Conservation (phyloP, 2,888 invertebrate genomes). For the Eulithis prunata region DNA sequence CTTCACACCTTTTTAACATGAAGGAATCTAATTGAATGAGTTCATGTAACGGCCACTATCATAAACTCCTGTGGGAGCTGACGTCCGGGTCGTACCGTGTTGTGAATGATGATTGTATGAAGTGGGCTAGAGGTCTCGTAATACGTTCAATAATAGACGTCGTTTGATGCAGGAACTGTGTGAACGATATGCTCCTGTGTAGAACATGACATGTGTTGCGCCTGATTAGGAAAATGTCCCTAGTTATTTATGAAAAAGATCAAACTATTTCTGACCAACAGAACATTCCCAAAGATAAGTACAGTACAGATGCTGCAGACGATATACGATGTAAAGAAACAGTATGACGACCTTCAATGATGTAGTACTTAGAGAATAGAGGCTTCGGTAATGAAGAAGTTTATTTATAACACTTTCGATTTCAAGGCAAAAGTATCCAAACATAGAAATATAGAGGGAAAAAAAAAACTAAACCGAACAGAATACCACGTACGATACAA, state of each 20-base stretch:
- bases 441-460: too few species aligned
- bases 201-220: constrained; percentile 5
- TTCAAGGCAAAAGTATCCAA: too few species aligned
- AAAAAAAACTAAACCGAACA: too few species aligned
- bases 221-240: not conserved
- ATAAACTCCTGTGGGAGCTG: constrained; percentile 37
- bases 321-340: not conserved
- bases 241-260: too few species aligned
- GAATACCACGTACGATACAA: too few species aligned
- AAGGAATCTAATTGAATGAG: constrained; percentile 15
- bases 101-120: constrained; percentile 41
- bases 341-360: not conserved
- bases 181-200: constrained; percentile 36
- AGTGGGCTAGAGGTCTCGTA: constrained; percentile 35
- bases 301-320: not conserved
- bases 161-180: constrained; percentile 47
- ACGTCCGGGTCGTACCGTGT: constrained; percentile 22
- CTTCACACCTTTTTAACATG: not conserved
- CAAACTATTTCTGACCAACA: too few species aligned
- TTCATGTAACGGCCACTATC: constrained; percentile 28
- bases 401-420: too few species aligned
- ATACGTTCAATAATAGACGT: constrained; percentile 36
- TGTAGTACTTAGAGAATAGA: not conserved
- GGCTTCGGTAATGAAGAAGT: too few species aligned
- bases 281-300: not conserved